These are phyloP conservation scores for Asarcornis scutulata DNA, from an alignment of 2,113 vertebrate genomes.

Conservation along the genomic window DNA sequence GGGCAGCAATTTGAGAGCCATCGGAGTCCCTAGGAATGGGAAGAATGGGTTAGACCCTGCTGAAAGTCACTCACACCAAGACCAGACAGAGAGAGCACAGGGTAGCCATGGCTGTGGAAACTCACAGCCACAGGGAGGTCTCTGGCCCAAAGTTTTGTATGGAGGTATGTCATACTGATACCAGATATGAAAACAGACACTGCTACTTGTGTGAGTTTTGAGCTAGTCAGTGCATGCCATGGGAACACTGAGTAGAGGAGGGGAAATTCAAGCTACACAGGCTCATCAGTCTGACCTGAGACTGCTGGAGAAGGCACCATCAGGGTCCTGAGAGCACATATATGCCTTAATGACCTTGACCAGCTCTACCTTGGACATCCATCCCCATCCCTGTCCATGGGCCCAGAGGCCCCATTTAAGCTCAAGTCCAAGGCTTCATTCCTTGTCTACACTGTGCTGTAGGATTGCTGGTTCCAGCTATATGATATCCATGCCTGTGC, in stretches of 20 bases:
- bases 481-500: fast-evolving
- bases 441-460: background rate
- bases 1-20: constrained; percentile 94
- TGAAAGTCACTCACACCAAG: background rate
- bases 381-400: background rate
- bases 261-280: fast-evolving
- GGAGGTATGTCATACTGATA: background rate
- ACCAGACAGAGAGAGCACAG: background rate
- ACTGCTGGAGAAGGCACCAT: background rate
- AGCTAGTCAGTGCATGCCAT: background rate
- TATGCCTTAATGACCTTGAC: background rate
- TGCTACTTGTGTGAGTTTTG: background rate
- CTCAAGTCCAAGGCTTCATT: background rate
- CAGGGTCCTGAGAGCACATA: background rate
- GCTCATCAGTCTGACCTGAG: background rate
- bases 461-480: background rate
- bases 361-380: background rate
- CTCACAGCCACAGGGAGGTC: background rate
- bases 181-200: background rate
- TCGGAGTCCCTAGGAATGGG: constrained; percentile 82
- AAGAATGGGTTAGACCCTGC: background rate
- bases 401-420: background rate
- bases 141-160: background rate
- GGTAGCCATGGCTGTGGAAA: background rate
- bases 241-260: background rate